phyloP scores from a whole-genome alignment of 2,888 invertebrate species.

The Tipula lateralis region DNA sequence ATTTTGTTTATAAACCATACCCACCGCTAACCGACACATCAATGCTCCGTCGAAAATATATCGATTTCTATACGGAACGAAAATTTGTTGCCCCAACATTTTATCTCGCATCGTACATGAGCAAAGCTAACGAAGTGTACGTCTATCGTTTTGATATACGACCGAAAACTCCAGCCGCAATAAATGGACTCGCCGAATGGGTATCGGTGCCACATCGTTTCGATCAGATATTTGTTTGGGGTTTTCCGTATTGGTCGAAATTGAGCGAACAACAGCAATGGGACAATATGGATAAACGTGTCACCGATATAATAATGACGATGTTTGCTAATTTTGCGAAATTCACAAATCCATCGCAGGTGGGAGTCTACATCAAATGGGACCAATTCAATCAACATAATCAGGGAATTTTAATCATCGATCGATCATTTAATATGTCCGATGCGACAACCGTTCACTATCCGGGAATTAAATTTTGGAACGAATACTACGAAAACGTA shows the following conservation, averaged over 20 bases:
- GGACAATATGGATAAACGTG: conserved; percentile 72
- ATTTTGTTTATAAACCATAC: conserved; percentile 70
- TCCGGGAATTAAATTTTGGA: conserved; percentile 77
- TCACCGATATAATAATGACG: conserved; percentile 74
- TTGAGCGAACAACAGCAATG: conserved; percentile 60
- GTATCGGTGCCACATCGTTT: conserved; percentile 75
- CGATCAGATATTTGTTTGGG: conserved; percentile 77
- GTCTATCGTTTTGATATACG: conserved; percentile 73
- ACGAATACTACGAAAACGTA: conserved; percentile 74
- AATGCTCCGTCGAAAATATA: conserved; percentile 58
- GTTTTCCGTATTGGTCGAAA: conserved; percentile 67
- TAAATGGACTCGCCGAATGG: conserved; percentile 68
- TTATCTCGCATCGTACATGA: conserved; percentile 61
- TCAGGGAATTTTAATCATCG: conserved; percentile 68
- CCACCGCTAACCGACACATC: conserved; percentile 59
- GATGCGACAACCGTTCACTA: conserved; percentile 63
- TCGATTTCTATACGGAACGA: conserved; percentile 71
- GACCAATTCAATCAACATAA: conserved; percentile 61
- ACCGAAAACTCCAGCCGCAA: conserved; percentile 60
- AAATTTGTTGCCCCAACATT: conserved; percentile 68
- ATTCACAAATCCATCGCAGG: conserved; percentile 65
- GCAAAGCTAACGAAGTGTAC: conserved; percentile 57
- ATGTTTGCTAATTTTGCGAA: conserved; percentile 76
- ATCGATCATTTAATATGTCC: conserved; percentile 73
- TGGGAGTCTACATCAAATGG: conserved; percentile 71